Percentiles rank a stretch among this genome's conserved stretches.
phyloP scores from a whole-genome alignment of 2,797 vertebrate species.

The Neosalanx taihuensis region DNA sequence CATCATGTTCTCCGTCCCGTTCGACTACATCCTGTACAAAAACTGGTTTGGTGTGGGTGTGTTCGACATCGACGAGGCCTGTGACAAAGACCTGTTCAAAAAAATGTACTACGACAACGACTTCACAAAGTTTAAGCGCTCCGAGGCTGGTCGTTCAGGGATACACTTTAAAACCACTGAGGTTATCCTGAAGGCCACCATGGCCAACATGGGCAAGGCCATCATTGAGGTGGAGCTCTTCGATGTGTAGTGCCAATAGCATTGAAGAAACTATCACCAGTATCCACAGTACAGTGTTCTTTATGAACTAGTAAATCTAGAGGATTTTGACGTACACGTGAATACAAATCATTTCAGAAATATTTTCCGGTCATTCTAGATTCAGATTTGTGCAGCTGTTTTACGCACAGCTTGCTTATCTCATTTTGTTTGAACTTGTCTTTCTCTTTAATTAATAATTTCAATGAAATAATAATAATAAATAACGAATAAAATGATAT shows the following conservation, averaged over 20 bases:
- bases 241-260: slow-evolving; percentile 38
- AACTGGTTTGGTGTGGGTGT: slow-evolving; percentile 40
- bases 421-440: slow-evolving; percentile 36
- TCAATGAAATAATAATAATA: too few relatives aligned
- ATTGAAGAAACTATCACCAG: too few relatives aligned
- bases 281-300: too few relatives aligned
- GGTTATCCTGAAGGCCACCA: slow-evolving; percentile 63
- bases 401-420: slow-evolving; percentile 51
- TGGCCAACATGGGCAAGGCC: slow-evolving; percentile 66
- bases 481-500: not conserved
- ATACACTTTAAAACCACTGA: slow-evolving; percentile 25
- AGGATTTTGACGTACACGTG: slow-evolving; percentile 13
- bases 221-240: slow-evolving; percentile 70
- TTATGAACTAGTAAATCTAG: too few relatives aligned
- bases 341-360: slow-evolving; percentile 17
- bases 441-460: too few relatives aligned
- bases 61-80: slow-evolving; percentile 43
- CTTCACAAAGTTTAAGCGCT: slow-evolving; percentile 41
- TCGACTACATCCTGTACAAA: slow-evolving; percentile 39
- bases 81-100: slow-evolving; percentile 64
- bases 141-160: slow-evolving; percentile 44
- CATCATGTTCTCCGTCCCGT: slow-evolving; percentile 46
- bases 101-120: slow-evolving; percentile 67
- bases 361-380: slow-evolving; percentile 60
- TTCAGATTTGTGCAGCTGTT: slow-evolving; percentile 56